phyloP scores from a whole-genome alignment of 2,797 vertebrate species.

The Pseudopleuronectes americanus region DNA sequence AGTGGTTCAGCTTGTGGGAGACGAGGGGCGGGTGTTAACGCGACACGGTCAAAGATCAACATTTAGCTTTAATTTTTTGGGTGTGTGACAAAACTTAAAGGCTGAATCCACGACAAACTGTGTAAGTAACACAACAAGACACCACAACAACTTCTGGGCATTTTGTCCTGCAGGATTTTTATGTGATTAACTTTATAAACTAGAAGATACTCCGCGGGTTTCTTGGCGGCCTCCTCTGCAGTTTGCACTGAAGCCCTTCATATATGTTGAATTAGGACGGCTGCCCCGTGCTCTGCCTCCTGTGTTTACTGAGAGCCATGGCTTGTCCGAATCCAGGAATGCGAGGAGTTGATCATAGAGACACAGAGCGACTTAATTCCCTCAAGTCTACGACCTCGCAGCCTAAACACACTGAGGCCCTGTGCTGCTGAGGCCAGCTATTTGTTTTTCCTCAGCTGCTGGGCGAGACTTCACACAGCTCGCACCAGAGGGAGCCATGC shows the following conservation, averaged over 20 bases:
- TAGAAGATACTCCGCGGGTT: conserved; percentile 7
- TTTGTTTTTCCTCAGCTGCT: conserved; percentile 82
- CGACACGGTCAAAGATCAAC: conserved; percentile 8
- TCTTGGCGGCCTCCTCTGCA: conserved; percentile 7
- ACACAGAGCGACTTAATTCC: conserved; percentile 72
- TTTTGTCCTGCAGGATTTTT: conserved; percentile 1
- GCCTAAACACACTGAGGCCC: conserved; percentile 80
- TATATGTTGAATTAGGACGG: conserved; percentile 60
- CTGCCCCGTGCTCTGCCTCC: conserved; percentile 51
- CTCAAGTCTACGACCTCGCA: conserved; percentile 70
- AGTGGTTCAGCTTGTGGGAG: conserved; percentile 29
- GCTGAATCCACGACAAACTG: neutral
- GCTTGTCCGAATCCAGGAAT: conserved; percentile 80
- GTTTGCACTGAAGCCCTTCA: conserved; percentile 37
- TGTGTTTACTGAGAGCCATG: conserved; percentile 69
- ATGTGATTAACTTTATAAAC: conserved; percentile 9
- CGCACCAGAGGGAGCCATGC: conserved; percentile 73
- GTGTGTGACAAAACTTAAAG: conserved; percentile 10
- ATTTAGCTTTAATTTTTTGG: conserved; percentile 36
- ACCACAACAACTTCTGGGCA: neutral
- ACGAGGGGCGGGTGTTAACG: conserved; percentile 13
- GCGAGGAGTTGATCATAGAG: conserved; percentile 72
- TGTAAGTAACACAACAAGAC: neutral
- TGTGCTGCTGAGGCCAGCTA: conserved; percentile 76
- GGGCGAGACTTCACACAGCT: conserved; percentile 77